A percentile compares a stretch with the other conserved stretches of the same genome.
Evolutionary conservation across 2,797 vertebrate genomes (phyloP).

Genomic region (Sebastes minor): DNA sequence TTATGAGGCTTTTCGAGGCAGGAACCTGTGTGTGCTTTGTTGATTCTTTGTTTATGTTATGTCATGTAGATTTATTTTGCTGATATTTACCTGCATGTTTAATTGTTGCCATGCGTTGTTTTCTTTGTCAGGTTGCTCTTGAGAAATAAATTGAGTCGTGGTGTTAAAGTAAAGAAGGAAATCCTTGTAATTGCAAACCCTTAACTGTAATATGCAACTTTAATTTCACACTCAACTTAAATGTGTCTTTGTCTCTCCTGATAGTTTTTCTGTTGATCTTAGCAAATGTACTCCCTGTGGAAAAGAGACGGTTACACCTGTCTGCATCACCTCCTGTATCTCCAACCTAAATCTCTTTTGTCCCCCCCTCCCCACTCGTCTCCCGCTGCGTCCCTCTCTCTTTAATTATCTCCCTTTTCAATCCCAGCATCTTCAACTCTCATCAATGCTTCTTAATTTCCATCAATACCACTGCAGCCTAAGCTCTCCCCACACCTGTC

Average conservation of each 20-base stretch:
- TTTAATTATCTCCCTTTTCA: constrained; percentile 80
- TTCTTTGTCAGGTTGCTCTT: neutral
- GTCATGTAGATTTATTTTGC: neutral
- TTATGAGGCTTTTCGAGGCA: neutral
- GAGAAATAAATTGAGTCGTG: neutral
- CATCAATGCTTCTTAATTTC: constrained; percentile 84
- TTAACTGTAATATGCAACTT: neutral
- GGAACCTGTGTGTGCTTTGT: neutral
- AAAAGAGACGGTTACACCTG: constrained; percentile 32
- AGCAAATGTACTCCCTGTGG: neutral
- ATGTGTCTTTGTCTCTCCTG: neutral
- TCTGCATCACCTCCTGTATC: constrained; percentile 52
- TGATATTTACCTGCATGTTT: neutral
- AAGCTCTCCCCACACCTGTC: constrained; percentile 80
- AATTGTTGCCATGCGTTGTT: neutral
- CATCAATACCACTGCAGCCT: constrained; percentile 79
- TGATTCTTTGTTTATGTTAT: neutral
- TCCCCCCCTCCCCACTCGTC: constrained; percentile 19
- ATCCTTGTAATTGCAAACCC: neutral
- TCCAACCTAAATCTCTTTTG: constrained; percentile 51
- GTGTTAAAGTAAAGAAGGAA: neutral
- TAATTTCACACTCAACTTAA: neutral
- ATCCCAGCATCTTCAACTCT: constrained; percentile 77
- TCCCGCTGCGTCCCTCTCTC: constrained; percentile 56
- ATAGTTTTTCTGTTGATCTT: neutral